These are phyloP conservation scores for Myripristis jacobus DNA, from an alignment of 2,797 vertebrate species.

Conservation along the genomic window DNA sequence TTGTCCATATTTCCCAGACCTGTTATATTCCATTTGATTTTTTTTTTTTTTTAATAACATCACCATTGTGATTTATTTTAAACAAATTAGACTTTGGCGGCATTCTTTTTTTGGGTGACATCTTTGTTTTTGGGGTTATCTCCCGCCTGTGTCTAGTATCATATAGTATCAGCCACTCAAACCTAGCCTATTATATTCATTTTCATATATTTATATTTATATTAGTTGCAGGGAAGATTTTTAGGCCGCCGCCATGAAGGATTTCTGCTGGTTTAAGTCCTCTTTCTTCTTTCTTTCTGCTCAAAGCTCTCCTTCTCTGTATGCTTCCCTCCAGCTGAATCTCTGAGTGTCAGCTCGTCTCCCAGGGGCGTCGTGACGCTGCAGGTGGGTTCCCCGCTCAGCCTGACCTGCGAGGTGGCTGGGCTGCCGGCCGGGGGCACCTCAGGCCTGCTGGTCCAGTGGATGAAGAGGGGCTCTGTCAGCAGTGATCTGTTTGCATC, in stretches of 20 bases:
- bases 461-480: constrained; percentile 79
- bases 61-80: too few relatives aligned
- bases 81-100: too few relatives aligned
- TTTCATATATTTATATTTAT: too few relatives aligned
- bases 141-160: too few relatives aligned
- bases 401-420: constrained; percentile 79
- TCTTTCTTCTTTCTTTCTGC: background rate
- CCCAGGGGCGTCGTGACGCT: constrained; percentile 79
- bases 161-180: too few relatives aligned
- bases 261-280: background rate
- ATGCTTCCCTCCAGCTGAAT: constrained; percentile 68
- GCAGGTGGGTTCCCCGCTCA: constrained; percentile 79
- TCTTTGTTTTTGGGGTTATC: too few relatives aligned
- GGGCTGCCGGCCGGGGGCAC: constrained; percentile 74
- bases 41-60: too few relatives aligned
- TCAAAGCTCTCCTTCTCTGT: background rate
- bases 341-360: constrained; percentile 69
- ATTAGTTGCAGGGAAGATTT: constrained; percentile 15
- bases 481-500: constrained; percentile 54
- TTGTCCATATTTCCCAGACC: too few relatives aligned
- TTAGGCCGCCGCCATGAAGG: too few relatives aligned
- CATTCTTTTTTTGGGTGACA: too few relatives aligned
- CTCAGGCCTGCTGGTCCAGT: constrained; percentile 82
- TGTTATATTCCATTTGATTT: too few relatives aligned
- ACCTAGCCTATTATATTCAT: too few relatives aligned